Conservation (phyloP, 1,140 invertebrate genomes). For the Neodiprion fabricii region DNA sequence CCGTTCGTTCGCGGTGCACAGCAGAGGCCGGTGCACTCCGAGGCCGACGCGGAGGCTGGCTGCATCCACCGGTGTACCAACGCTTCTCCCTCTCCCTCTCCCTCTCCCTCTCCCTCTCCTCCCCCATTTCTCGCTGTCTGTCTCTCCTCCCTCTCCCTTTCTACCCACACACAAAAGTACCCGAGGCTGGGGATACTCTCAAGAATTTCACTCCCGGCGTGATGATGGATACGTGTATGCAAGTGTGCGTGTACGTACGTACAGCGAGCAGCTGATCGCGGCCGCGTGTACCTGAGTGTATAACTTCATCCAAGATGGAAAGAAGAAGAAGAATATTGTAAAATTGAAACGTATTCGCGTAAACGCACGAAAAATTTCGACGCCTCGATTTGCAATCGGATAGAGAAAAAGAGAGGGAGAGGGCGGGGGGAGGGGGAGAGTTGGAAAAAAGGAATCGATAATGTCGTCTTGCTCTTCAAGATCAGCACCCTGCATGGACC, state of each 20-base stretch:
- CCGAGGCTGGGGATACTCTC: neutral
- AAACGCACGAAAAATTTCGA: no score
- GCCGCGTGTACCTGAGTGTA: neutral
- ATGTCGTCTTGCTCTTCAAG: neutral
- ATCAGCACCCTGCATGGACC: no score
- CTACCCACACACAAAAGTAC: neutral
- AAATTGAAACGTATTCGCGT: no score
- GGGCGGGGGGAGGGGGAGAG: no score
- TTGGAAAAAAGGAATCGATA: neutral
- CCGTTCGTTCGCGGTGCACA: conserved; percentile 7
- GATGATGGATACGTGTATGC: neutral
- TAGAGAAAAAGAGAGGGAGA: no score
- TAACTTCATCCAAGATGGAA: no score
- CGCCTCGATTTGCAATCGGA: no score
- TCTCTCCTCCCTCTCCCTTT: conserved; percentile 6
- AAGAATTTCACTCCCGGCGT: neutral
- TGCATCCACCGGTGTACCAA: neutral
- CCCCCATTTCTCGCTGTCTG: neutral
- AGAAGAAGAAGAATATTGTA: no score
- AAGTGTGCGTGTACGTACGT: conserved; percentile 29
- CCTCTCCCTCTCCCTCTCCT: conserved; percentile 11
- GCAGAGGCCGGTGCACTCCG: no score
- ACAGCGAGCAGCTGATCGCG: conserved; percentile 21
- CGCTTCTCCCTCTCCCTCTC: conserved; percentile 7
- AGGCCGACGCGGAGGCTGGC: neutral